Evolutionary conservation across 2,888 invertebrate genomes (phyloP).

Genomic region (Napeogenes sylphis): DNA sequence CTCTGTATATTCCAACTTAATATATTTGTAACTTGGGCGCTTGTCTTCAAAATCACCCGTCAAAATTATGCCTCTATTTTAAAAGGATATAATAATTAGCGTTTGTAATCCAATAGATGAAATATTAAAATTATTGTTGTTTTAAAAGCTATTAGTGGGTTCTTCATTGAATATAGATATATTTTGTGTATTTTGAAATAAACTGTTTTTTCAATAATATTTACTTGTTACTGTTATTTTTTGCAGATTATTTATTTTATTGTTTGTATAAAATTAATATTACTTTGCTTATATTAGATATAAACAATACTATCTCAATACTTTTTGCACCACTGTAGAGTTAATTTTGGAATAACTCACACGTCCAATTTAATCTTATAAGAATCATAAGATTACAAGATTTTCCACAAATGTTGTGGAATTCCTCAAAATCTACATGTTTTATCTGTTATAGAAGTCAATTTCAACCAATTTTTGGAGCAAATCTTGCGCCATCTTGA

Average conservation of each 20-base stretch:
- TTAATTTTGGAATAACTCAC: too few species aligned
- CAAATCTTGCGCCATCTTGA: constrained; percentile 19
- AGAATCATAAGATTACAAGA: not conserved
- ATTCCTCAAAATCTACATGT: not conserved
- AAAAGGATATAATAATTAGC: not conserved
- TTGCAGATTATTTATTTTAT: too few species aligned
- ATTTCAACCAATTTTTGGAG: constrained; percentile 8
- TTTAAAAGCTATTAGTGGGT: too few species aligned
- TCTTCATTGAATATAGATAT: too few species aligned
- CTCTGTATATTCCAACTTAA: constrained; percentile 1
- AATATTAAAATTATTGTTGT: not conserved
- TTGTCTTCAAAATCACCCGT: not conserved
- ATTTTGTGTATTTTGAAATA: too few species aligned
- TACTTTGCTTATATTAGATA: too few species aligned
- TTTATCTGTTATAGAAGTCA: constrained; percentile 15
- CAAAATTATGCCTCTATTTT: not conserved
- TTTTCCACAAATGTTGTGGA: not conserved
- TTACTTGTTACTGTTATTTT: too few species aligned
- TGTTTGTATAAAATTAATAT: too few species aligned
- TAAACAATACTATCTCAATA: too few species aligned
- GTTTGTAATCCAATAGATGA: not conserved
- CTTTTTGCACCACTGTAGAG: too few species aligned
- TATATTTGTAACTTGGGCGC: not conserved
- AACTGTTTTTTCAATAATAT: too few species aligned
- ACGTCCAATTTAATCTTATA: not conserved